Evolutionary conservation across 2,797 vertebrate genomes (phyloP), one percentile per base, ranked within the genome.

Genomic region (Columba guinea): DNA sequence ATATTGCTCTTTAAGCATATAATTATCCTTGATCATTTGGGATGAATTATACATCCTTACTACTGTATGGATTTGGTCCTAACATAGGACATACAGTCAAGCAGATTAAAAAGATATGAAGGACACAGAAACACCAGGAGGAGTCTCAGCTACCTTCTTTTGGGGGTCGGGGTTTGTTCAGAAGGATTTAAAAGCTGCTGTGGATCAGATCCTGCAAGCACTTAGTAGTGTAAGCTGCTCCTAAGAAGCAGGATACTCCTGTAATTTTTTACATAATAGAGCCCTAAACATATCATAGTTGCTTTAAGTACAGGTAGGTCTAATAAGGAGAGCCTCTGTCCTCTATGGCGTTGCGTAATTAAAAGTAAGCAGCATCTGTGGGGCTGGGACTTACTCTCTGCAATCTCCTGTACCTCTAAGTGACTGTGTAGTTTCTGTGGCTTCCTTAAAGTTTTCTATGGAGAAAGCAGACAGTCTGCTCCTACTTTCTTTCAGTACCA

Each of bases 21-120:
- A 97, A 97, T 97, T 97, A 97, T 94, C 94, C 96, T 94, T 84
- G 95, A 94, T 97, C 96, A 96, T 97, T 96, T 96, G 87, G 96
- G 97, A 97, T 97, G 95, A 95, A 85, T 96, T 97, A 97, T 95
- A 86, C 81, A 93, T 96, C 93, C 92, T 93, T 90, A 91, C 90
- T 74, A 71, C 78, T 96, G 92, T 86, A 91, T 89, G 80, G 95
- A 94, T 30, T 91, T 87, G 83, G 70, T 64, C 75, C 83, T 78
- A 26, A 32, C n/a, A 79, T 74, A 87, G 79, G 83, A 87, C 75
- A 26, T 14, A 94, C 82, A 92, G 96, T 94, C 95, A 88, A 85
- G 90, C 49, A 96, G 85, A 94, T 95, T 94, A 95, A 93, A 93
- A 95, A 89, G 91, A 95, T 0, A 48, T 92, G 95, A 96, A 93